Evolutionary conservation across 2,113 vertebrate species (phyloP).

Genomic region (Lagopus leucura): DNA sequence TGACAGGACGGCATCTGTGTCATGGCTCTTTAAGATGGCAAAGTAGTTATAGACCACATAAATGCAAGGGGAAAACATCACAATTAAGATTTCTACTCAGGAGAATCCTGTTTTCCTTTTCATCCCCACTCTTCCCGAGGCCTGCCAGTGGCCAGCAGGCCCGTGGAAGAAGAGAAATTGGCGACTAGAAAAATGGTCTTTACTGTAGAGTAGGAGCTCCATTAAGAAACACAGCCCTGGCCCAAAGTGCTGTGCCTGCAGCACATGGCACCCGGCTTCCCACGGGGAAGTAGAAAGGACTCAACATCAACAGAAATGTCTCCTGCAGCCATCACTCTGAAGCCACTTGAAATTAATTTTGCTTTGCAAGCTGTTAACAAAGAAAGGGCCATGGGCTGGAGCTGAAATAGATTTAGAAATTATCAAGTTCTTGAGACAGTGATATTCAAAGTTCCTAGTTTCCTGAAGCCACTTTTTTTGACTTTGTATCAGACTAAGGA

Average conservation of each 20-base stretch:
- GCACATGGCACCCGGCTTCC: rapidly evolving
- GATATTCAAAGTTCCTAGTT: neutral
- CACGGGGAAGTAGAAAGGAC: neutral
- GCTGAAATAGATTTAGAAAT: conserved; percentile 1
- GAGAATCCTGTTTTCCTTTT: neutral
- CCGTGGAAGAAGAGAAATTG: neutral
- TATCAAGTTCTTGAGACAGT: neutral
- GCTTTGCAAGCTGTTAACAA: neutral
- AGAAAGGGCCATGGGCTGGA: neutral
- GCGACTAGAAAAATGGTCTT: neutral
- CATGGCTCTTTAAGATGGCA: neutral
- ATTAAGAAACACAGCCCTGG: neutral
- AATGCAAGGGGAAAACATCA: neutral
- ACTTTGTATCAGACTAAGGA: neutral
- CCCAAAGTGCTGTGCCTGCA: neutral
- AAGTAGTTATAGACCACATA: neutral
- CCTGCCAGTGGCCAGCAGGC: rapidly evolving
- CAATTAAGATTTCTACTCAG: neutral
- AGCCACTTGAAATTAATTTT: neutral
- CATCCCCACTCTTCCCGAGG: neutral
- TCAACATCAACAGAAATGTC: neutral
- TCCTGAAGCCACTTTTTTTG: neutral
- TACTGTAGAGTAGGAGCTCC: neutral
- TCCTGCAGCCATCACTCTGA: neutral
- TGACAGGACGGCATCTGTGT: neutral